Evolutionary conservation across 2,797 vertebrate genomes (phyloP).

Genomic region (Spinibarbus caldwelli): DNA sequence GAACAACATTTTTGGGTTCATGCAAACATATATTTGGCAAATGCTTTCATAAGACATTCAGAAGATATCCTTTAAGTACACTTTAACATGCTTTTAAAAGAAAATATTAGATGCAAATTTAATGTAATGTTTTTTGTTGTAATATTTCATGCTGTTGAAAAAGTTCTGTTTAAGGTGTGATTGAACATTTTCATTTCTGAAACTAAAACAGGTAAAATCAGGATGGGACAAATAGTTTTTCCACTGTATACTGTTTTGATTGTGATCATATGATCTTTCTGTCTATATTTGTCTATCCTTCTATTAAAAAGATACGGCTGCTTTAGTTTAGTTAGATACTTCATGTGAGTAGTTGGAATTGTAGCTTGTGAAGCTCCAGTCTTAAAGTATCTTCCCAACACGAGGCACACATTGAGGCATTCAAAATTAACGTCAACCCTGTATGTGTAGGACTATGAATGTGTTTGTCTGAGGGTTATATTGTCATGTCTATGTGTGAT

Average conservation of each 20-base stretch:
- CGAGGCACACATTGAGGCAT: background rate
- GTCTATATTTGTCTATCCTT: background rate
- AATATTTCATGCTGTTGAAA: background rate
- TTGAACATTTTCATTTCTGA: background rate
- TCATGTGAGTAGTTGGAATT: background rate
- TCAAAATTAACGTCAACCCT: background rate
- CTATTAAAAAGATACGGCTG: background rate
- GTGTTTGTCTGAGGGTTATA: slow-evolving; percentile 12
- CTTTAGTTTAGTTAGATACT: background rate
- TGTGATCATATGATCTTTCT: background rate
- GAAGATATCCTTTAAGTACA: background rate
- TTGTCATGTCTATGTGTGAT: background rate
- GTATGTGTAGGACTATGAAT: background rate
- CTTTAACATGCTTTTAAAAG: background rate
- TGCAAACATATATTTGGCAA: background rate
- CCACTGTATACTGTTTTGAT: too few relatives aligned
- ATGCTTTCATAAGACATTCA: background rate
- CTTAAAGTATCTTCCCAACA: background rate
- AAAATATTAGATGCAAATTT: background rate
- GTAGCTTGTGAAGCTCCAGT: background rate
- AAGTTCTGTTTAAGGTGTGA: background rate
- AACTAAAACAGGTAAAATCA: background rate
- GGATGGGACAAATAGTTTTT: too few relatives aligned
- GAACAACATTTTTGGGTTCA: background rate
- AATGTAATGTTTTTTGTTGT: background rate